Percentiles rank a stretch among this genome's conserved stretches.
Conservation (phyloP, 1,140 invertebrate species). For the Bombyx mandarina region DNA sequence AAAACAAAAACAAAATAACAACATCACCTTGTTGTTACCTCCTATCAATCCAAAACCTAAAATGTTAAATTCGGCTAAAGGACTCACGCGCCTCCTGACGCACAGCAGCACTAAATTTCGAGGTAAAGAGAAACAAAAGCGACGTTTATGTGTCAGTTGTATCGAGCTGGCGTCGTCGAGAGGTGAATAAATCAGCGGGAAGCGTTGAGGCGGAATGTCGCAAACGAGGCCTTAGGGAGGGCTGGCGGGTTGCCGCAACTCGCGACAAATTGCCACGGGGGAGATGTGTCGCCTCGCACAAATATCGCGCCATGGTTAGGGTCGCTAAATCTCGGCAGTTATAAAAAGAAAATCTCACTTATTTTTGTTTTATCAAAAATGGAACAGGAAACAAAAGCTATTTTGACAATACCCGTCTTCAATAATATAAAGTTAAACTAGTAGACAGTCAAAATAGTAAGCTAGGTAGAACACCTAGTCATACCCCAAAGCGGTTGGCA, state of each 20-base stretch:
- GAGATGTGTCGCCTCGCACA: constrained; percentile 21
- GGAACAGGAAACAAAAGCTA: too few species aligned
- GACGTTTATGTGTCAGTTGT: constrained; percentile 65
- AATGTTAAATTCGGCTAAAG: background rate
- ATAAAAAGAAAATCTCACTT: too few species aligned
- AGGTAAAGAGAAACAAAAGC: constrained; percentile 56
- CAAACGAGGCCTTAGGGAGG: constrained; percentile 46
- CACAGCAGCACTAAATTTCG: constrained; percentile 29
- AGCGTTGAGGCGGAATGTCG: constrained; percentile 35
- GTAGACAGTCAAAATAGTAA: too few species aligned
- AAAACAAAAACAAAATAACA: too few species aligned
- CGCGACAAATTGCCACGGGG: constrained; percentile 57
- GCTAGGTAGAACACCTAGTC: too few species aligned
- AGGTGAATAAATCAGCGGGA: constrained; percentile 48
- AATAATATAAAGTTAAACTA: too few species aligned
- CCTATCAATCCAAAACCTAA: too few species aligned
- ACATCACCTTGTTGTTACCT: too few species aligned
- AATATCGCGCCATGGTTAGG: constrained; percentile 14
- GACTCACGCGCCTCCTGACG: constrained; percentile 9
- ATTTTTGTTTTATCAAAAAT: too few species aligned
- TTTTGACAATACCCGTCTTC: too few species aligned
- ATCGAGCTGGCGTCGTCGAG: constrained; percentile 23
- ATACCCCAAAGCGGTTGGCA: too few species aligned
- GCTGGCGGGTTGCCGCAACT: constrained; percentile 12
- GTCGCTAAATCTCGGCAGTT: constrained; percentile 1